Base-by-base conservation (phyloP, 2,888 invertebrate species). In the Nomada hirtipes region DNA sequence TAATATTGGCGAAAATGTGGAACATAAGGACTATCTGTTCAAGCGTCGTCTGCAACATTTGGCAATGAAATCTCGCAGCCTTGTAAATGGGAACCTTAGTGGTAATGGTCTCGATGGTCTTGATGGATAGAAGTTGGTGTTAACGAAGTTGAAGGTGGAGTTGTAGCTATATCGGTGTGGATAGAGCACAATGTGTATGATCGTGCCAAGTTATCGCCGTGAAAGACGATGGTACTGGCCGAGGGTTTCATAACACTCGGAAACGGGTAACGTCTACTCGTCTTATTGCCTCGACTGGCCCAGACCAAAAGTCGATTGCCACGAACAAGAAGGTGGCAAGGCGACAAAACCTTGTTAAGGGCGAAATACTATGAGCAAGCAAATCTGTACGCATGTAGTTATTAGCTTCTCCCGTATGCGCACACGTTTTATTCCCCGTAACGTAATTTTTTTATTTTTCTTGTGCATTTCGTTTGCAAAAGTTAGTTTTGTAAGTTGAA, bases 231-330 rank as follows among this genome's bases (percentile, higher is more conserved):
- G 60, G 61, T 79, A 74, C 76, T 68, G 78, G 69, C 63, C 77
- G 81, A 71, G 88, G 89, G 88, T 91, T 91, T 90, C 91, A 91
- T 92, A 91, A 92, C 91, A 91, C 89, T 92, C 91, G 90, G 90
- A 86, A 90, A 86, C 92, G 92, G 92, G 90, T 92, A 92, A 89
- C 85, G 88, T 86, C 78, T 88, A 85, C 76, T 88, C 90, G 86
- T 91, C 90, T 92, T 92, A 92, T 92, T 92, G 91, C 90, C 87
- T 65, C 81, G 70, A 64, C 70, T 79, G 76, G 76, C 82, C 79
- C 82, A 79, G 83, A 29, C 79, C 84, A 84, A 85, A 85, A 88
- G 88, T 90, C 89, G 86, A 91, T 85, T 88, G 84, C 82, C 77
- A 64, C 65, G 44, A 60, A 82, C 63, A 20, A 20, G 20, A 20